These are phyloP conservation scores for Valencia hispanica DNA, from an alignment of 2,797 vertebrate genomes.

Conservation along the genomic window DNA sequence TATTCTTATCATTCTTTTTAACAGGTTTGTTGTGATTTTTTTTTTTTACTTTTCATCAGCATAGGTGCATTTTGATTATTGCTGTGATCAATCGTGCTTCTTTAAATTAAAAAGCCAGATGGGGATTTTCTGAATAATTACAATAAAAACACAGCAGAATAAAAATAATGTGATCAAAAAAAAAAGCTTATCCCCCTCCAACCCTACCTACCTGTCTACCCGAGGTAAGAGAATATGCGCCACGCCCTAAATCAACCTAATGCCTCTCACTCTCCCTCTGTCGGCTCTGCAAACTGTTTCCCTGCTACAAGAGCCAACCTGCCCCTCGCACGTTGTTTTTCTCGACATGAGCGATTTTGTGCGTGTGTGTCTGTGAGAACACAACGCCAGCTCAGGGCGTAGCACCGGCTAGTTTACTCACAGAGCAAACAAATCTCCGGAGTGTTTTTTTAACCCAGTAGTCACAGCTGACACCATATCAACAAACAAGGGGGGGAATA, in stretches of 20 bases:
- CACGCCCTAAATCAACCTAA: constrained; percentile 96
- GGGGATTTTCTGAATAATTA: neutral
- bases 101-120: neutral
- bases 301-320: constrained; percentile 89
- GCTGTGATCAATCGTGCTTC: neutral
- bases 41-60: no score
- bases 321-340: constrained; percentile 78
- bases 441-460: constrained; percentile 81
- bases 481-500: constrained; percentile 44
- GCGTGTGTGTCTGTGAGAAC: constrained; percentile 33
- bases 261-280: constrained; percentile 64
- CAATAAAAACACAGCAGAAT: neutral
- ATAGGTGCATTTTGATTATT: neutral
- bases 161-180: neutral
- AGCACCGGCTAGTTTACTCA: constrained; percentile 70
- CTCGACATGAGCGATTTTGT: constrained; percentile 32
- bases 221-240: constrained; percentile 86
- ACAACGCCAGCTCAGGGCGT: constrained; percentile 53
- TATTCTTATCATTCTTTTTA: no score
- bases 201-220: constrained; percentile 85
- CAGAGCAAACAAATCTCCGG: constrained; percentile 78
- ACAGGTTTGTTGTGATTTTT: neutral
- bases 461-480: constrained; percentile 69
- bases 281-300: constrained; percentile 90
- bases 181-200: constrained; percentile 48